Evolutionary conservation across 2,113 vertebrate genomes (phyloP).

Genomic region (Stomatorhinus ivindoensis): DNA sequence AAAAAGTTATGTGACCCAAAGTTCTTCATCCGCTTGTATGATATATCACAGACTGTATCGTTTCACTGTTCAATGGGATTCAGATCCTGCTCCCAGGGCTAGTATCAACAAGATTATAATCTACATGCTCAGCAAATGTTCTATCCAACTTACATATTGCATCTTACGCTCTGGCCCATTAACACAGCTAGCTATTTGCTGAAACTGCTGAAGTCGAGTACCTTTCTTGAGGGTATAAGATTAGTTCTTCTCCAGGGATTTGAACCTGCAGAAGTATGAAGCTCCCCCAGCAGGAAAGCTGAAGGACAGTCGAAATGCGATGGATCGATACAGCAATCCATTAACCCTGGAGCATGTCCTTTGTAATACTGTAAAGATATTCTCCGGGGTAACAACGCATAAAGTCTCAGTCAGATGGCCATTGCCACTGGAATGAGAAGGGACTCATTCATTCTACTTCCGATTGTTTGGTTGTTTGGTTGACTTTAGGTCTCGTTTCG

Average conservation of each 20-base stretch:
- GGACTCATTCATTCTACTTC: neutral
- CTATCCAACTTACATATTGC: neutral
- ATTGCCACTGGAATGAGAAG: neutral
- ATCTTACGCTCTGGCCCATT: neutral
- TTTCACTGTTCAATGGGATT: neutral
- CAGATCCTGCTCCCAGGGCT: neutral
- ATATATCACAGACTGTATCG: neutral
- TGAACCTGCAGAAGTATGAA: neutral
- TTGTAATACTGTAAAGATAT: neutral
- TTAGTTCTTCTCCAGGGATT: neutral
- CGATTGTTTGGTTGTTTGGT: neutral
- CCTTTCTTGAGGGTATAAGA: neutral
- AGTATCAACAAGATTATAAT: neutral
- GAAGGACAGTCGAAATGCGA: conserved; percentile 10
- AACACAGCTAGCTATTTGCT: conserved; percentile 23
- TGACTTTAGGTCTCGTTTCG: neutral
- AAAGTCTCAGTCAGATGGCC: neutral
- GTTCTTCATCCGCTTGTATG: neutral
- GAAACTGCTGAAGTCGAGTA: neutral
- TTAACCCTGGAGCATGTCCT: conserved; percentile 15
- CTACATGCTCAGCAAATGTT: conserved; percentile 15
- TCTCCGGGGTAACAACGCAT: neutral
- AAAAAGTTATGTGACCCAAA: neutral
- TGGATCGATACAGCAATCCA: conserved; percentile 25
- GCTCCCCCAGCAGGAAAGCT: neutral